phyloP scores from a whole-genome alignment of 2,888 invertebrate species.

The Branchellion lobata region DNA sequence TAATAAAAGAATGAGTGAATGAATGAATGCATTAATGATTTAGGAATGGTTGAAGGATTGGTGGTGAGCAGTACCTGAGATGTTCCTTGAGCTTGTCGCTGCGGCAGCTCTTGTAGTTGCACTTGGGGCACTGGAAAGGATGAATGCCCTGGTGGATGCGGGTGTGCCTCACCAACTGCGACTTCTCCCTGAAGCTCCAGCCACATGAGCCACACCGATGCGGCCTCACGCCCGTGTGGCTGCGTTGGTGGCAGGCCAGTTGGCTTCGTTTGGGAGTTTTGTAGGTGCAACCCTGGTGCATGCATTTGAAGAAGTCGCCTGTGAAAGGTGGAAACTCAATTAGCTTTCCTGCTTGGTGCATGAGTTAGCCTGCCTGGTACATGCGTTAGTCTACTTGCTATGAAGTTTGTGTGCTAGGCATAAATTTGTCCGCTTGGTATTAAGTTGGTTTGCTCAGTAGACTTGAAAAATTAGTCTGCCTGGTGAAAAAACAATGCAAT shows the following conservation, averaged over 20 bases:
- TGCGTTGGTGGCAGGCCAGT: conserved; percentile 69
- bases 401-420: too few relatives aligned
- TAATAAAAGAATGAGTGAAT: too few relatives aligned
- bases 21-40: too few relatives aligned
- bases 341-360: background rate
- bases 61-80: too few relatives aligned
- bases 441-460: too few relatives aligned
- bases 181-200: conserved; percentile 71
- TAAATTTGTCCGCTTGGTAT: too few relatives aligned
- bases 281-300: conserved; percentile 69
- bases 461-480: too few relatives aligned
- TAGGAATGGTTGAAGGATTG: too few relatives aligned
- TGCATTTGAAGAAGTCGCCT: conserved; percentile 70
- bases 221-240: conserved; percentile 65
- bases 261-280: conserved; percentile 70
- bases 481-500: too few relatives aligned
- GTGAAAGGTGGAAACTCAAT: too few relatives aligned
- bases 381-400: too few relatives aligned
- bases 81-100: conserved; percentile 71
- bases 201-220: conserved; percentile 68
- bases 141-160: conserved; percentile 70
- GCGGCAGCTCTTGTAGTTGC: conserved; percentile 70
- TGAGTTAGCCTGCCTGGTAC: too few relatives aligned
- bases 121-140: conserved; percentile 69
- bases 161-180: conserved; percentile 71